A percentile compares a stretch with the other conserved stretches of the same genome.
Conservation (phyloP, 2,888 invertebrate genomes). For the Apamea anceps region DNA sequence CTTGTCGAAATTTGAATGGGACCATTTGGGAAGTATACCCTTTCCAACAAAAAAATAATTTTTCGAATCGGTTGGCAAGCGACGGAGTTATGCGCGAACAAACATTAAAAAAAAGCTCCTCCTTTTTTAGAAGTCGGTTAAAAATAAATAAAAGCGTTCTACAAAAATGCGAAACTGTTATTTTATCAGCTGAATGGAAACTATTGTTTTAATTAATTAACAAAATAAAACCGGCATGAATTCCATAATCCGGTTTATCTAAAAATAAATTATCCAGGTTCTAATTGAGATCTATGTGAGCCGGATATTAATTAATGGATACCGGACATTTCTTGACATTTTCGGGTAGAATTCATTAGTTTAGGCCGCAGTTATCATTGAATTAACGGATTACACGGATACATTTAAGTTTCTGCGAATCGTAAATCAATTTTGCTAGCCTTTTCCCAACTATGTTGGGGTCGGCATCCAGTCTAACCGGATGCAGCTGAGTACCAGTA, state of each 20-base stretch:
- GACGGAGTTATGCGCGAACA: too few species aligned
- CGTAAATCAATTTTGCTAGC: too few species aligned
- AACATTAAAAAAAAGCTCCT: too few species aligned
- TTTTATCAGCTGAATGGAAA: background rate
- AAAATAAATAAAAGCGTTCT: background rate
- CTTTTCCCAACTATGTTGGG: too few species aligned
- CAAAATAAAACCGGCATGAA: background rate
- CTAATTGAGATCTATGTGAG: conserved; percentile 9
- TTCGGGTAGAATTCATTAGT: conserved; percentile 2
- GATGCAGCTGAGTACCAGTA: too few species aligned
- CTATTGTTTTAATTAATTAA: background rate
- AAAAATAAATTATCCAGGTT: conserved; percentile 11
- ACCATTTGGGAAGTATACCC: too few species aligned
- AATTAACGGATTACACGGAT: conserved; percentile 4
- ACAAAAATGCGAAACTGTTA: background rate
- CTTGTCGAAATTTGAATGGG: too few species aligned
- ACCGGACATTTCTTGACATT: background rate
- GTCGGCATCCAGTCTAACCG: too few species aligned
- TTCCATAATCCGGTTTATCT: background rate
- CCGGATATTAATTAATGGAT: conserved; percentile 21
- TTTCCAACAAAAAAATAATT: too few species aligned
- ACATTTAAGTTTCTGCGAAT: background rate
- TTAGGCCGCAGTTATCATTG: background rate
- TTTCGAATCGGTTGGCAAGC: too few species aligned
- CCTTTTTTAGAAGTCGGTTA: too few species aligned